A percentile compares a stretch with the other conserved stretches of the same genome.
phyloP scores from a whole-genome alignment of 2,888 invertebrate genomes.

The Bembecia ichneumoniformis region DNA sequence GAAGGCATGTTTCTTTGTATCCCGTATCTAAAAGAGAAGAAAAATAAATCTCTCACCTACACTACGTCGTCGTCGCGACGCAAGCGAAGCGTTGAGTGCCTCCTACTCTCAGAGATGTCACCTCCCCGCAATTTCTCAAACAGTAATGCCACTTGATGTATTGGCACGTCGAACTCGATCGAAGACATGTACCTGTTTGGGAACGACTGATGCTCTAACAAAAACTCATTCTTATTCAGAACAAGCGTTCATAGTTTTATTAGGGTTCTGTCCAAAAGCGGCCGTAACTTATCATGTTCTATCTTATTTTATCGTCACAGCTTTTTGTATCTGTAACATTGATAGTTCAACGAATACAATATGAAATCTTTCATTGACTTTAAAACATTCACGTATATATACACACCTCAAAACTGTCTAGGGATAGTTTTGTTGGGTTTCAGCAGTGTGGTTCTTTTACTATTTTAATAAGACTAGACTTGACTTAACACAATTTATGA shows the following conservation, averaged over 20 bases:
- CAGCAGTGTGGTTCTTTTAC: no score
- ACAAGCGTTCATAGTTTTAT: constrained; percentile 1
- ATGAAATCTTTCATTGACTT: no score
- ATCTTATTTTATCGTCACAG: neutral
- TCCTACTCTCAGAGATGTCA: constrained; percentile 10
- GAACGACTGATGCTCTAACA: neutral
- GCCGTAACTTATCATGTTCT: neutral
- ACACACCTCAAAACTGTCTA: no score
- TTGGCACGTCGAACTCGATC: constrained; percentile 25
- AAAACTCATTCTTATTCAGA: constrained; percentile 1
- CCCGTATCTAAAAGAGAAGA: neutral
- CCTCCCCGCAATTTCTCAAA: constrained; percentile 29
- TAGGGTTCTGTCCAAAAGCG: neutral
- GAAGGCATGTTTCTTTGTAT: no score
- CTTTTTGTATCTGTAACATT: neutral
- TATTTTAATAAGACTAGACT: no score
- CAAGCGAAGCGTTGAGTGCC: constrained; percentile 10
- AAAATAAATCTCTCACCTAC: constrained; percentile 9
- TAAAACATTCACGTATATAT: no score
- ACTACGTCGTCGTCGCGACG: neutral
- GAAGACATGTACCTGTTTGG: constrained; percentile 12
- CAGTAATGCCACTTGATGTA: constrained; percentile 33
- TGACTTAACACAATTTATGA: no score
- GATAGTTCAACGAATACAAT: neutral
- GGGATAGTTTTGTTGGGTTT: no score